Percentiles rank a stretch among this genome's conserved stretches.
phyloP scores from a whole-genome alignment of 2,113 vertebrate species.

The Ochotona curzoniae region DNA sequence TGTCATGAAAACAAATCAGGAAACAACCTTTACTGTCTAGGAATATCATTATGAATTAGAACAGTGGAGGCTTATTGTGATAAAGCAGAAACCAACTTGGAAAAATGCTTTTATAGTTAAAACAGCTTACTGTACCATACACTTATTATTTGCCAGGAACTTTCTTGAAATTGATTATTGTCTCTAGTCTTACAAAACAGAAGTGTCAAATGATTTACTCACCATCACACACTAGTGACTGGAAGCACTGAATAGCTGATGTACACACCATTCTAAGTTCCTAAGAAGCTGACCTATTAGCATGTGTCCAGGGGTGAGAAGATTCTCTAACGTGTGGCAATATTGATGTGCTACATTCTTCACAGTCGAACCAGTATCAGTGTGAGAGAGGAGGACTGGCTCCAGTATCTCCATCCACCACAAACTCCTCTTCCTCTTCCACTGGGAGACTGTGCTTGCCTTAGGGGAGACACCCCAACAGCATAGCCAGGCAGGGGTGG shows the following conservation, averaged over 20 bases:
- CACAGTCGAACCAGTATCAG: not conserved
- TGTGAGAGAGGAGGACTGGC: rapidly evolving
- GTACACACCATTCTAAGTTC: not conserved
- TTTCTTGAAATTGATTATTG: not conserved
- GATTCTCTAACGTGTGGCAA: not conserved
- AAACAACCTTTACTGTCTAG: not conserved
- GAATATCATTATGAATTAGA: not conserved
- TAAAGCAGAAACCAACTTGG: not conserved
- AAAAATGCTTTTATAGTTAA: not conserved
- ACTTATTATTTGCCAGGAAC: not conserved
- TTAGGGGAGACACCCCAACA: not conserved
- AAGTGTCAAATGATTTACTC: not conserved
- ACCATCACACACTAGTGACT: not conserved
- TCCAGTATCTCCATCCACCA: not conserved
- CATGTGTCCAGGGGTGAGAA: not conserved
- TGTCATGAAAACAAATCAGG: not conserved
- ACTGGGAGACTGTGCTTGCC: not conserved
- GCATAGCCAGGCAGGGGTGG: too few relatives aligned
- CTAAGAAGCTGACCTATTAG: not conserved
- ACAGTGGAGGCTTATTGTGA: not conserved
- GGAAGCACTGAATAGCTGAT: not conserved
- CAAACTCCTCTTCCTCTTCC: not conserved
- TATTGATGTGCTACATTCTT: rapidly evolving
- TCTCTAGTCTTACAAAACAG: not conserved
- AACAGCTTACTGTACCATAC: not conserved